Base-by-base conservation (phyloP, 2,113 vertebrate genomes). In the Myiagra hebetior region DNA sequence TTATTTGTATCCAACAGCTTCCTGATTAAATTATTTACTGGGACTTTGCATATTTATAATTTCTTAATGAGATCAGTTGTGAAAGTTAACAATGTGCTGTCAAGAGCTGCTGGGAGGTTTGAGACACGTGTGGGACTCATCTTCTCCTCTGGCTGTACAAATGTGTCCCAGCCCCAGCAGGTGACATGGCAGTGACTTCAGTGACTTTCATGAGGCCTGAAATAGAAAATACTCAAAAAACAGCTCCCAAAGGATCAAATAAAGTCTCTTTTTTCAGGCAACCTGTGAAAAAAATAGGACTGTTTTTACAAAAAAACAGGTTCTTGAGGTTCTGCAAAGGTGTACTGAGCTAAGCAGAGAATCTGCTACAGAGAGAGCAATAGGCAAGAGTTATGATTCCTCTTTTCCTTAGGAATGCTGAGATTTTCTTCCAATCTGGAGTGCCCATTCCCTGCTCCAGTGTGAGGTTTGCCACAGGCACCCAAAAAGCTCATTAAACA, bases 251-350 rank as follows among this genome's bases (percentile, higher is more conserved):
- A 69, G 52, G 18, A 39, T 37, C 33, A 68, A n/a, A 55, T 47
- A 22, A 85, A 68, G 9, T 42, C 35, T 33, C 14, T 60, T 74
- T 67, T 42, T 50, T 17, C 57, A 26, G 56, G 42, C 13, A 55
- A 22, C 2, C 2, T 0, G 0, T 57, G 37, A 6, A 6, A 10
- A 53, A 93, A 94, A 37, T 1, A 37, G 37, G 1, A 4, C 35
- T 50, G 4, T 3, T 56, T 74, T 53, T 35, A 62, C 17, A 41
- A 87, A 77, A 73, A 28, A 18, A 2, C 9, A 9, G 18, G 15
- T 41, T 73, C 52, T 69, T 49, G 26, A 72, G 42, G n/a, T 50
- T n/a, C 62, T 53, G 31, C 30, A 39, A 13, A 53, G 19, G 15
- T 28, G 23, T 13, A 7, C 37, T 69, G 28, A 72, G 30, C 37